Evolutionary conservation across 2,113 vertebrate genomes (phyloP).

Genomic region (Natator depressus): DNA sequence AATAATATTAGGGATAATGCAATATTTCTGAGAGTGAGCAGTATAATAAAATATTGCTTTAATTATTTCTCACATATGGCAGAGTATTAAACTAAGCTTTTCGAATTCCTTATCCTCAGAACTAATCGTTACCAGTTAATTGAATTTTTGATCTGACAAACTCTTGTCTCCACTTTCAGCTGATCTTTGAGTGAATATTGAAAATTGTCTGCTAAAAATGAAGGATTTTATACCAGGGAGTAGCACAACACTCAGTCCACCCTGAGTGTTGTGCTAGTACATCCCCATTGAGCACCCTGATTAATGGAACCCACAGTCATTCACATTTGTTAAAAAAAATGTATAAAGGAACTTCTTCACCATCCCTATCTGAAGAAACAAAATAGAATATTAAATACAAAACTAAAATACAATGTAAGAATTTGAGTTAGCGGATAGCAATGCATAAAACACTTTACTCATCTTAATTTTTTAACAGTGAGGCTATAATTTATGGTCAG

Average conservation of each 20-base stretch:
- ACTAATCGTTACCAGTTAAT: constrained; percentile 59
- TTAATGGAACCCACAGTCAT: neutral
- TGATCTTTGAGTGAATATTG: constrained; percentile 8
- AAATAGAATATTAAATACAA: neutral
- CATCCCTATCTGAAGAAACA: neutral
- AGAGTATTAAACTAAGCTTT: constrained; percentile 35
- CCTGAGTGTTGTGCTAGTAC: neutral
- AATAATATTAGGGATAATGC: neutral
- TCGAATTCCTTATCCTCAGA: constrained; percentile 27
- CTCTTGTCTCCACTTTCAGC: constrained; percentile 14
- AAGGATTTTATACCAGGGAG: constrained; percentile 7
- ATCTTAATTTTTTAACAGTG: neutral
- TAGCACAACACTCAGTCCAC: neutral
- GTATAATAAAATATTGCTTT: constrained; percentile 2
- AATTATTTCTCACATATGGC: neutral
- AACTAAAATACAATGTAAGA: neutral
- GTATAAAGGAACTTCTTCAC: neutral
- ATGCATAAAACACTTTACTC: accelerated
- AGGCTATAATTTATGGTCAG: neutral
- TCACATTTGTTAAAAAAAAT: neutral
- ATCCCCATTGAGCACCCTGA: constrained; percentile 23
- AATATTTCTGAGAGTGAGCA: neutral
- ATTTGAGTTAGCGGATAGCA: neutral
- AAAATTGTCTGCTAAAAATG: constrained; percentile 18
- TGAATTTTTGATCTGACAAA: constrained; percentile 55